These are phyloP conservation scores for Thereva nobilitata DNA, from an alignment of 2,888 invertebrate species.

Conservation along the genomic window DNA sequence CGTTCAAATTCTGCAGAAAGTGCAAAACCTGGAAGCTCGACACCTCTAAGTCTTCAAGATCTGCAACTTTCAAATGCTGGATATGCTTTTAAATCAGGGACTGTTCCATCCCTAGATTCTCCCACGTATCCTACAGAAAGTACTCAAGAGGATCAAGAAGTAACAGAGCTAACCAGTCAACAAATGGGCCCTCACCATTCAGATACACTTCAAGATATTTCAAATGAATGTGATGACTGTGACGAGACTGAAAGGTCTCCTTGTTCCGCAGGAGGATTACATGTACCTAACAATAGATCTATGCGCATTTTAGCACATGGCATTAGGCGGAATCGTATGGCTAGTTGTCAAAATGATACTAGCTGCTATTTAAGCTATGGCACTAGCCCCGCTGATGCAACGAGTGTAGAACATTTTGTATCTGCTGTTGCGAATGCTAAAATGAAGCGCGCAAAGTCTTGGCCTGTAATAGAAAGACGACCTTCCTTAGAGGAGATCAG, in stretches of 20 bases:
- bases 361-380: constrained; percentile 53
- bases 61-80: constrained; percentile 6
- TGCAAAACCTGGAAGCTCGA: constrained; percentile 4
- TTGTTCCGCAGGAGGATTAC: constrained; percentile 65
- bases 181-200: constrained; percentile 40
- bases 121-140: constrained; percentile 40
- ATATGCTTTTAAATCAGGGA: constrained; percentile 9
- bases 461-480: constrained; percentile 64
- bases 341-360: constrained; percentile 64
- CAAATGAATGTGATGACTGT: constrained; percentile 49
- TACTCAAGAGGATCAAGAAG: constrained; percentile 60
- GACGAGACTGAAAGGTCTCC: constrained; percentile 61
- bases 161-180: constrained; percentile 60
- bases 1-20: constrained; percentile 24
- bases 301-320: constrained; percentile 64
- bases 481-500: constrained; percentile 45
- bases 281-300: constrained; percentile 63
- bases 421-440: constrained; percentile 47
- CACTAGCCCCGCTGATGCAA: constrained; percentile 58
- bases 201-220: constrained; percentile 43
- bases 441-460: constrained; percentile 68
- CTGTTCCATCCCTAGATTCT: constrained; percentile 29
- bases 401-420: constrained; percentile 6
- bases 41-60: constrained; percentile 11
- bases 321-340: constrained; percentile 64